Evolutionary conservation across 2,888 invertebrate genomes (phyloP), one percentile per base, ranked within the genome.

Genomic region (Phyllotreta striolata): DNA sequence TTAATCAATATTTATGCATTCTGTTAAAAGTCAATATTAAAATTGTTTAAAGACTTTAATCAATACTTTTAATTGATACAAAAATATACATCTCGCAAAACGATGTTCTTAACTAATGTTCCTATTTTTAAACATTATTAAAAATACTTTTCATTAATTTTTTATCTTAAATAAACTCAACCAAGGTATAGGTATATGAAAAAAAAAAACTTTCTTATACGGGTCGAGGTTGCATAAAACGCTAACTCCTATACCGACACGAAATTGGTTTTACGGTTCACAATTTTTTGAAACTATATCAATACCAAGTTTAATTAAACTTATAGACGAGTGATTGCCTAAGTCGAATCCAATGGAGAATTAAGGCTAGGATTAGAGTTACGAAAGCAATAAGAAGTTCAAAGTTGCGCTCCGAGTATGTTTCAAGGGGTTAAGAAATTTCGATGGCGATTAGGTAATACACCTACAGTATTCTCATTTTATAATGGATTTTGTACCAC

Each of bases 381-480:
- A 69, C 73, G 72, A 73, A 77, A 73, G 74, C 73, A 75, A 75
- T 74, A 75, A 74, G 74, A 76, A 76, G 73, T 77, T 74, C 68
- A 70, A 73, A 74, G 67, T 70, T 72, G 70, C 71, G 34, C 51
- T 37, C 35, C 46, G 41, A 40, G 54, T 55, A 34, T 43, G 38
- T 46, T 43, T 56, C 39, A 34, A 13, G 44, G 43, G 57, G 35
- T 35, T 39, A 10, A 12, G 14, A 63, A 70, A 68, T 72, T 70
- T 69, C 69, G 67, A 69, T 72, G 66, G 57, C 70, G 64, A 67
- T 68, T 66, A 63, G 51, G 47, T 10, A 47, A 13, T 37, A 14
- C 55, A 44, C 44, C 24, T 24, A 24, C 4, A 24, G 24, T 4
- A 24, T 24, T 24, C 24, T 24, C 24, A 24, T 24, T 24, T 24